Evolutionary conservation across 2,888 invertebrate species (phyloP).

Genomic region (Ormia ochracea): DNA sequence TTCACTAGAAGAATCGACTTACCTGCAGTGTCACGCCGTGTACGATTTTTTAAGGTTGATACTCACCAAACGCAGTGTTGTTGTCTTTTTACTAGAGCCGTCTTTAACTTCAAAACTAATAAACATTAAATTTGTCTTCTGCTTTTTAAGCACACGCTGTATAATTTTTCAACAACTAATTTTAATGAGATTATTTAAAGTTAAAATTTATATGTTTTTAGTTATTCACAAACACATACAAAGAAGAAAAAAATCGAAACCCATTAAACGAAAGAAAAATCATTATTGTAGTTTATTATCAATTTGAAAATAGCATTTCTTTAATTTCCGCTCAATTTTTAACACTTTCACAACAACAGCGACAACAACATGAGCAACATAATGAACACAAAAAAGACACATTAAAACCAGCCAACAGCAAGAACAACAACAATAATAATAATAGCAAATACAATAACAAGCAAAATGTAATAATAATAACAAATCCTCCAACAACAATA

Average conservation of each 20-base stretch:
- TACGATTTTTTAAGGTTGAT: too few relatives aligned
- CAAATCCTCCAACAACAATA: conserved; percentile 53
- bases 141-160: conserved; percentile 21
- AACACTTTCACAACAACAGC: conserved; percentile 65
- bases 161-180: conserved; percentile 49
- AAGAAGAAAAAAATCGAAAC: background rate
- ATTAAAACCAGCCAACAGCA: conserved; percentile 28
- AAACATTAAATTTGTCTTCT: background rate
- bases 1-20: too few relatives aligned
- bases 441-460: background rate
- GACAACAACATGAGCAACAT: conserved; percentile 31
- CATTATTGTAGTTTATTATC: conserved; percentile 58
- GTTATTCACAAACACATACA: conserved; percentile 33
- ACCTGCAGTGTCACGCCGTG: too few relatives aligned
- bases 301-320: conserved; percentile 63
- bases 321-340: conserved; percentile 67
- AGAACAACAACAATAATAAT: conserved; percentile 1
- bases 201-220: conserved; percentile 50
- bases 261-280: conserved; percentile 43
- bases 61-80: too few relatives aligned
- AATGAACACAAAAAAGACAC: conserved; percentile 5
- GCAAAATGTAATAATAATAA: conserved; percentile 49
- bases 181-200: conserved; percentile 50
- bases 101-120: background rate
- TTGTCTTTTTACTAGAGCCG: background rate